Conservation (phyloP, 2,113 vertebrate species). For the Limnothrissa miodon region DNA sequence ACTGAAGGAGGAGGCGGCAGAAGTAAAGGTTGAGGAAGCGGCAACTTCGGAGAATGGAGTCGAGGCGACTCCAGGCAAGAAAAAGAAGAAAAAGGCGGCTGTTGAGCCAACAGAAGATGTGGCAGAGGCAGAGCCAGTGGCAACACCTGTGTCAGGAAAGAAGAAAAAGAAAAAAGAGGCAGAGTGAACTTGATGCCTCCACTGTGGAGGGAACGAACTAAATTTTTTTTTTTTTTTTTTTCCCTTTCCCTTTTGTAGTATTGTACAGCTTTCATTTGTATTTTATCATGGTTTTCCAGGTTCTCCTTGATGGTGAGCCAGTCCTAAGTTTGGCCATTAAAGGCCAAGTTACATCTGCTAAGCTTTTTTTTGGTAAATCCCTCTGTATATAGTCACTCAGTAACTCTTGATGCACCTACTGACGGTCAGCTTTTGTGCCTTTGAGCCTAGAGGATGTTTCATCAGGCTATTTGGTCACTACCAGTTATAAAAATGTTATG, state of each 20-base stretch:
- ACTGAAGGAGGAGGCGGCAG: conserved; percentile 61
- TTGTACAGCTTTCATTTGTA: conserved; percentile 63
- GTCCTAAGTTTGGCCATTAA: not conserved
- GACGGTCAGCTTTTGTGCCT: conserved; percentile 6
- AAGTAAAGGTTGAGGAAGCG: not conserved
- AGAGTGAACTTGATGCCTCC: conserved; percentile 26
- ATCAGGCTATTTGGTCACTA: not conserved
- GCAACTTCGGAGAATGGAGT: conserved; percentile 64
- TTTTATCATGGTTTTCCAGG: not conserved
- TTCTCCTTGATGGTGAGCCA: not conserved
- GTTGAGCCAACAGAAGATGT: not conserved
- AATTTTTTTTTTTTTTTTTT: no score
- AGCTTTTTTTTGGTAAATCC: not conserved
- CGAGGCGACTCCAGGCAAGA: conserved; percentile 59
- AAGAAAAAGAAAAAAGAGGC: conserved; percentile 64
- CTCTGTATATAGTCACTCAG: not conserved
- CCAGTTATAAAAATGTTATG: not conserved
- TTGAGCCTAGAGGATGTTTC: conserved; percentile 2
- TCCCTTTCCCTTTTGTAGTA: conserved; percentile 29
- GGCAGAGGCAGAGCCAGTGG: conserved; percentile 42
- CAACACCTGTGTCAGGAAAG: conserved; percentile 37
- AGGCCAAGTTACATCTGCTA: not conserved
- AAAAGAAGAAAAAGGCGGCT: conserved; percentile 71
- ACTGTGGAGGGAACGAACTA: conserved; percentile 23
- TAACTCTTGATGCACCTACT: not conserved